A percentile compares a stretch with the other conserved stretches of the same genome.
These are phyloP conservation scores for Cheiracanthium punctorium DNA, from an alignment of 2,888 invertebrate species.

Conservation along the genomic window DNA sequence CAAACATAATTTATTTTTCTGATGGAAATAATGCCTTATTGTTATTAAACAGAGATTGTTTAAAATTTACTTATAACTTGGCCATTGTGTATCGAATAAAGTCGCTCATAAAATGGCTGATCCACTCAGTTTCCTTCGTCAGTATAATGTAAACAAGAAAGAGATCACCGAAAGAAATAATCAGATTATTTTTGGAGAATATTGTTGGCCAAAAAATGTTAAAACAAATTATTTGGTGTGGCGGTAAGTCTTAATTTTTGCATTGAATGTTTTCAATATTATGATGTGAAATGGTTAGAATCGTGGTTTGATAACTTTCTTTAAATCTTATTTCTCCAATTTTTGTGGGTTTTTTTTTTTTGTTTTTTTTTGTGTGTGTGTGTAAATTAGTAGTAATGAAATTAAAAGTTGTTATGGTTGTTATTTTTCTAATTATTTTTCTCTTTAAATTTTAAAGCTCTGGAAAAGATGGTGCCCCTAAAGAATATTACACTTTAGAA, in stretches of 20 bases:
- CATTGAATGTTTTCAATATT: too few relatives aligned
- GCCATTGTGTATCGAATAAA: too few relatives aligned
- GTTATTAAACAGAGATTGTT: too few relatives aligned
- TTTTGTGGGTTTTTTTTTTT: not conserved
- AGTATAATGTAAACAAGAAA: slow-evolving; percentile 97
- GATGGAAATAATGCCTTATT: too few relatives aligned
- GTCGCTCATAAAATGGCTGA: slow-evolving; percentile 91
- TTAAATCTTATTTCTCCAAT: not conserved
- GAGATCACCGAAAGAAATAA: slow-evolving; percentile 95
- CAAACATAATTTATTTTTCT: too few relatives aligned
- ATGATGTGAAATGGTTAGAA: too few relatives aligned
- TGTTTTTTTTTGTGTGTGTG: too few relatives aligned
- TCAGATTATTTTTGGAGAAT: slow-evolving; percentile 98
- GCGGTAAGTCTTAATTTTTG: slow-evolving; percentile 88
- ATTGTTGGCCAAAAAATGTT: slow-evolving; percentile 98
- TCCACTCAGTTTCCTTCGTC: slow-evolving; percentile 94
- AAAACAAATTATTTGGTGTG: slow-evolving; percentile 98
- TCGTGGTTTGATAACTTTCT: too few relatives aligned
- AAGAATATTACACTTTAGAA: slow-evolving; percentile 98
- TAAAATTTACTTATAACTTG: too few relatives aligned
- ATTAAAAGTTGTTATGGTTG: not conserved
- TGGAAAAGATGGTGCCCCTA: slow-evolving; percentile 91
- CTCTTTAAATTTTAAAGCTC: slow-evolving; percentile 80
- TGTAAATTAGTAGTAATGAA: too few relatives aligned
- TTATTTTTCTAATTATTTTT: too few relatives aligned